Evolutionary conservation across 2,113 vertebrate genomes (phyloP).

Genomic region (Pelvicachromis taeniatus): DNA sequence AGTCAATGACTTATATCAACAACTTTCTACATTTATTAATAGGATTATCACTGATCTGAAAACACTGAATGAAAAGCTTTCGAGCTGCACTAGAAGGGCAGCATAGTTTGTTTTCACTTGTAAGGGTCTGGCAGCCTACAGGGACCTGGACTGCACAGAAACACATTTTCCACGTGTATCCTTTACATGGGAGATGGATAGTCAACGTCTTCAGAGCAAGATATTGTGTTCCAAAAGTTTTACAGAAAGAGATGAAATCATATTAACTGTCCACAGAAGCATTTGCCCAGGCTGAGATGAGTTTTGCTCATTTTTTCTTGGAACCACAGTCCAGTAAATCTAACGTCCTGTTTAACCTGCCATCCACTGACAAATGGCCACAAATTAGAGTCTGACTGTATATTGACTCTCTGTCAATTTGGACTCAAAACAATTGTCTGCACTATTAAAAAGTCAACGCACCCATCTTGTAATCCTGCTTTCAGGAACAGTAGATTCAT

Average conservation of each 20-base stretch:
- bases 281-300: not conserved
- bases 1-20: not conserved
- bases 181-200: not conserved
- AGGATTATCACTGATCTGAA: not conserved
- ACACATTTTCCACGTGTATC: not conserved
- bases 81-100: not conserved
- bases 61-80: not conserved
- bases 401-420: not conserved
- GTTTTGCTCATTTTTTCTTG: not conserved
- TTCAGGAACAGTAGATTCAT: not conserved
- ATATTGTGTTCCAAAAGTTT: not conserved
- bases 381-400: not conserved
- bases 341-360: not conserved
- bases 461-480: not conserved
- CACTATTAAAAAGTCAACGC: not conserved
- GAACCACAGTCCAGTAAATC: not conserved
- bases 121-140: not conserved
- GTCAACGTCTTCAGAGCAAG: not conserved
- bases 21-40: not conserved
- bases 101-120: not conserved
- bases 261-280: not conserved
- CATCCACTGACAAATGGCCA: not conserved
- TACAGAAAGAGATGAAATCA: not conserved
- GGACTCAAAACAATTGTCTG: not conserved
- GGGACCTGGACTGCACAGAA: not conserved